Evolutionary conservation across 2,797 vertebrate genomes (phyloP).

Genomic region (Hypotaenidia philippensis): DNA sequence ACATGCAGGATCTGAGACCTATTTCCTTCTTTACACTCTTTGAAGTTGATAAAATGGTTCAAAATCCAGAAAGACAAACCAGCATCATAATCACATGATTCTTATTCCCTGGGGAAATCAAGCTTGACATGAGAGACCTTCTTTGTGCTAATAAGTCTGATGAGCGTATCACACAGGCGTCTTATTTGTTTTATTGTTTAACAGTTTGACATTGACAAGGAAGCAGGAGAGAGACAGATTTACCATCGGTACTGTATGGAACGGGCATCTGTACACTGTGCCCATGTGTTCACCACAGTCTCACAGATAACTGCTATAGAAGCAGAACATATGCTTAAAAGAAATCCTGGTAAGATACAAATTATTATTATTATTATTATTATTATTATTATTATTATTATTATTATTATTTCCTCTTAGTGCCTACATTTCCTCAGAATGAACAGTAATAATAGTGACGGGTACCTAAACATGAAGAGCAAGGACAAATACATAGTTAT

Average conservation of each 20-base stretch:
- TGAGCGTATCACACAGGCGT: background rate
- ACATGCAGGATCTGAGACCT: background rate
- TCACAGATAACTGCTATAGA: constrained; percentile 96
- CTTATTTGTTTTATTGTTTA: background rate
- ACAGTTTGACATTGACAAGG: constrained; percentile 94
- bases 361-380: background rate
- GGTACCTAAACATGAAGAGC: background rate
- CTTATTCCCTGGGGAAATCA: background rate
- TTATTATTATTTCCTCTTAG: background rate
- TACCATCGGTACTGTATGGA: constrained; percentile 98
- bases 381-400: background rate
- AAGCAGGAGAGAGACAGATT: constrained; percentile 95
- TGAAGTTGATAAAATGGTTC: background rate
- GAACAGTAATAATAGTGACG: background rate
- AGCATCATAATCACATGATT: background rate
- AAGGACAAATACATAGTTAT: background rate
- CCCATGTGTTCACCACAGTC: constrained; percentile 95
- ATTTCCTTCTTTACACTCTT: background rate
- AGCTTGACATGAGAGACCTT: background rate
- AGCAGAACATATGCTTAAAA: constrained; percentile 93
- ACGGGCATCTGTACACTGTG: constrained; percentile 91
- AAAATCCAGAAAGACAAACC: background rate
- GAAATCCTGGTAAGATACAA: constrained; percentile 88
- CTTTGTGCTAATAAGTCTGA: background rate
- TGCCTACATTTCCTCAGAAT: background rate